phyloP scores from a whole-genome alignment of 2,888 invertebrate genomes.

The Hermodice carunculata region DNA sequence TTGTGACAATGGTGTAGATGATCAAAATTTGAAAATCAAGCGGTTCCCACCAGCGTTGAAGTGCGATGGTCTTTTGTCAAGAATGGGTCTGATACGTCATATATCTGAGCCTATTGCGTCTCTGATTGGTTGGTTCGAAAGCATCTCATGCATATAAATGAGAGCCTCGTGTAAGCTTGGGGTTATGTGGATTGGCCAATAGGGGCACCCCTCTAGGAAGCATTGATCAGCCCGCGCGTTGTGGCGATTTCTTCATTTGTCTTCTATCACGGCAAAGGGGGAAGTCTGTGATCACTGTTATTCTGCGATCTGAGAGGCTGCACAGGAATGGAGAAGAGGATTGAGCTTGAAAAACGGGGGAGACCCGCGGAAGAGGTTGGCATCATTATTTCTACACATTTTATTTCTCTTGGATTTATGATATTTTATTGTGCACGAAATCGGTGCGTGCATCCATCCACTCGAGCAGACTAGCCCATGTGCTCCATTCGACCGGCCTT shows the following conservation, averaged over 20 bases:
- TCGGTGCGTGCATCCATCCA: too few relatives aligned
- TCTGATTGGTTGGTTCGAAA: conserved; percentile 25
- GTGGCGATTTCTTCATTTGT: conserved; percentile 40
- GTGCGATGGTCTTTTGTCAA: too few relatives aligned
- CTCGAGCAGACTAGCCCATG: too few relatives aligned
- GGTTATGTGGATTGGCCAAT: conserved; percentile 50
- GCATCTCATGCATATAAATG: conserved; percentile 20
- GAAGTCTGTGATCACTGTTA: neutral
- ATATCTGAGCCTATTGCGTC: too few relatives aligned
- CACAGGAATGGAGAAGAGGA: conserved; percentile 71
- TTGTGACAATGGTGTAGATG: too few relatives aligned
- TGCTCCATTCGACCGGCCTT: too few relatives aligned
- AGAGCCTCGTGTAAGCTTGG: conserved; percentile 74
- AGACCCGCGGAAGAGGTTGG: conserved; percentile 88
- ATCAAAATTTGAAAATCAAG: too few relatives aligned
- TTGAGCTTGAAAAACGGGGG: conserved; percentile 94
- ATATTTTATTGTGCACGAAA: too few relatives aligned
- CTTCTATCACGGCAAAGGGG: conserved; percentile 11
- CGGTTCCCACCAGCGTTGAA: too few relatives aligned
- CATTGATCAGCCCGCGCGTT: conserved; percentile 58
- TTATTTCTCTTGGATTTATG: too few relatives aligned
- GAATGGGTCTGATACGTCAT: too few relatives aligned
- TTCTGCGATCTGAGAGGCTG: neutral
- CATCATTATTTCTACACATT: too few relatives aligned
- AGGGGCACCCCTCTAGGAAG: conserved; percentile 41